A percentile compares a stretch with the other conserved stretches of the same genome.
These are phyloP conservation scores for Andrena marginata DNA, from an alignment of 2,888 invertebrate genomes.

Conservation along the genomic window DNA sequence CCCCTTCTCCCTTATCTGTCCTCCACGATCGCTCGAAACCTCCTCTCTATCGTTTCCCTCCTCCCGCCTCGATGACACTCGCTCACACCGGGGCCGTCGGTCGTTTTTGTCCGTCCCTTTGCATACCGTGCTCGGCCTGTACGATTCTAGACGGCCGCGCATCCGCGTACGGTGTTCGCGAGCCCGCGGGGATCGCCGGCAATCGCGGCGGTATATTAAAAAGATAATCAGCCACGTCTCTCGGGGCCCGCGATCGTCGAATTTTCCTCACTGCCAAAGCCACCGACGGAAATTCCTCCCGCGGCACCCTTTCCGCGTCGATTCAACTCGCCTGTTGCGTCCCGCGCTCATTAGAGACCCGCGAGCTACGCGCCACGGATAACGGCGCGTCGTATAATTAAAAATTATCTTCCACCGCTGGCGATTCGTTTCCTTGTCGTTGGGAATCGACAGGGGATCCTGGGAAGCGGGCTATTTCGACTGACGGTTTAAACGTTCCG, in stretches of 20 bases:
- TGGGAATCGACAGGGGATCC: neutral
- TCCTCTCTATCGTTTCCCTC: conserved; percentile 51
- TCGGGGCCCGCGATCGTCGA: conserved; percentile 44
- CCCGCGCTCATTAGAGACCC: conserved; percentile 34
- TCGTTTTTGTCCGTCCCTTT: conserved; percentile 62
- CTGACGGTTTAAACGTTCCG: neutral
- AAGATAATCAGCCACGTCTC: conserved; percentile 68
- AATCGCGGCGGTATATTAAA: conserved; percentile 71
- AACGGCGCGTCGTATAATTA: conserved; percentile 33
- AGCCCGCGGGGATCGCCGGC: conserved; percentile 33
- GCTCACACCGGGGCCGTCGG: conserved; percentile 26
- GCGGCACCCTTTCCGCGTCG: conserved; percentile 25
- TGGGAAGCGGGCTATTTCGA: neutral
- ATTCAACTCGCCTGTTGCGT: conserved; percentile 13
- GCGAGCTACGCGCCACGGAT: neutral
- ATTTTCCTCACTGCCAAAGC: conserved; percentile 52
- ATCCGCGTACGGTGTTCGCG: conserved; percentile 13
- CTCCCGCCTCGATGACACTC: conserved; percentile 44
- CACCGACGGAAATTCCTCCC: conserved; percentile 45
- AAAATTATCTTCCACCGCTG: conserved; percentile 18
- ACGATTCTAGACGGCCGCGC: conserved; percentile 41
- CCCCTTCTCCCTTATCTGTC: conserved; percentile 35
- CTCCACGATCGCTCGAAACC: conserved; percentile 45
- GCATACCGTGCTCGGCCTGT: conserved; percentile 64
- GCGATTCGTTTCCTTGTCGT: conserved; percentile 10